Evolutionary conservation across 2,888 invertebrate genomes (phyloP).

Genomic region (Scotopteryx bipunctaria): DNA sequence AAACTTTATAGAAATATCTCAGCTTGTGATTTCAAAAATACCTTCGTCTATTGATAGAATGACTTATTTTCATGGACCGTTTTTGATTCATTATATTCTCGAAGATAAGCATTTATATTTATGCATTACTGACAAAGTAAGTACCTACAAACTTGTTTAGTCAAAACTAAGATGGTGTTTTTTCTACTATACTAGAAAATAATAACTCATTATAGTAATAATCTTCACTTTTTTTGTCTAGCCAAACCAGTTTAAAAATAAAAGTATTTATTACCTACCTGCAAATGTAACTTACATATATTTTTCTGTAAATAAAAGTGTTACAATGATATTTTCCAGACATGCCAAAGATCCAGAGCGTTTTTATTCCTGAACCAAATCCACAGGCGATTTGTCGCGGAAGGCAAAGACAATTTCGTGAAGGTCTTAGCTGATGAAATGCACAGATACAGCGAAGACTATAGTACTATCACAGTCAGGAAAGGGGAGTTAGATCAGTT

Average conservation of each 20-base stretch:
- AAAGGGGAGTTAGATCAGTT: constrained; percentile 95
- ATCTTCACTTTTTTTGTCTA: too few species aligned
- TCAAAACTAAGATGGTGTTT: too few species aligned
- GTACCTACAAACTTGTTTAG: constrained; percentile 50
- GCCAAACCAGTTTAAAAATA: too few species aligned
- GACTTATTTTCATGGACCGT: constrained; percentile 89
- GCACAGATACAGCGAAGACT: constrained; percentile 93
- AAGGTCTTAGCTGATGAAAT: constrained; percentile 92
- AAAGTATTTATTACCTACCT: too few species aligned
- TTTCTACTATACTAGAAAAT: too few species aligned
- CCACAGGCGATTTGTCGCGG: constrained; percentile 90
- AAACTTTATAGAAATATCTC: constrained; percentile 95
- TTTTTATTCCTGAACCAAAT: constrained; percentile 95
- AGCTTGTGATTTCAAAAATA: constrained; percentile 92
- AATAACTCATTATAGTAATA: too few species aligned
- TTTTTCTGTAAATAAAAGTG: too few species aligned
- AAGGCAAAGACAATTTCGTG: constrained; percentile 93
- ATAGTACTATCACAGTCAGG: constrained; percentile 90
- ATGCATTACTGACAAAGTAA: constrained; percentile 96
- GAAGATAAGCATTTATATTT: constrained; percentile 92
- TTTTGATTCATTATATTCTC: constrained; percentile 91
- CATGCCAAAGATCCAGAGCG: constrained; percentile 94
- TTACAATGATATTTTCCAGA: constrained; percentile 80
- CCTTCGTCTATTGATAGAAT: constrained; percentile 90
- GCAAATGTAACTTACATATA: too few species aligned